Percentiles rank a stretch among this genome's conserved stretches.
Evolutionary conservation across 2,888 invertebrate genomes (phyloP).

Genomic region (Palloptera scutellata): DNA sequence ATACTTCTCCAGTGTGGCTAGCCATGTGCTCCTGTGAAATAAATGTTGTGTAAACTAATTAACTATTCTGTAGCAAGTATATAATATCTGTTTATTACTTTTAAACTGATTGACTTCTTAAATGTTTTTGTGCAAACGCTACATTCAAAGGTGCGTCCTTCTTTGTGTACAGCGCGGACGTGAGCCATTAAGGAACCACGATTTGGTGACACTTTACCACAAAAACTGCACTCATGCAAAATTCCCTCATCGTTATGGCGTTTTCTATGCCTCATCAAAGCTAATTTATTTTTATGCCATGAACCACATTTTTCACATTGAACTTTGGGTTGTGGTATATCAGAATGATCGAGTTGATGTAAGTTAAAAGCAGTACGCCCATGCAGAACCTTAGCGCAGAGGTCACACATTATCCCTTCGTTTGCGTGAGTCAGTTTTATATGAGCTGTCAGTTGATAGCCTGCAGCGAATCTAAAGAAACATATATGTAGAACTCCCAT

Average conservation of each 20-base stretch:
- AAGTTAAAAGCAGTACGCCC: conserved; percentile 55
- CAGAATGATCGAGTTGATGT: conserved; percentile 57
- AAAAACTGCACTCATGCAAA: conserved; percentile 55
- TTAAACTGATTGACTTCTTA: conserved; percentile 58
- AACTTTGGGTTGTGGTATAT: conserved; percentile 49
- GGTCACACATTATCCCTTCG: conserved; percentile 59
- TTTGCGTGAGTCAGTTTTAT: conserved; percentile 53
- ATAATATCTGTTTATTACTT: conserved; percentile 41
- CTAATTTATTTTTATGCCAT: conserved; percentile 45
- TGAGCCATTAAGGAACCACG: conserved; percentile 60
- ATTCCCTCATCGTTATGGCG: conserved; percentile 54
- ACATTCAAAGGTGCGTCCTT: conserved; percentile 56
- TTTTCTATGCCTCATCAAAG: conserved; percentile 58
- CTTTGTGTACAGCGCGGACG: conserved; percentile 58
- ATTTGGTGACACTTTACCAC: conserved; percentile 60
- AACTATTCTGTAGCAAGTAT: neutral
- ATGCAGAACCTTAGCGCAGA: conserved; percentile 58
- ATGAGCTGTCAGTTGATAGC: conserved; percentile 53
- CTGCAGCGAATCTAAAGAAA: conserved; percentile 47
- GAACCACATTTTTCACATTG: conserved; percentile 57
- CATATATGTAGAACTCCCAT: neutral
- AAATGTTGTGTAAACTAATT: neutral
- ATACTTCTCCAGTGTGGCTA: conserved; percentile 59
- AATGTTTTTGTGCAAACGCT: conserved; percentile 61
- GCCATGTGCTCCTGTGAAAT: conserved; percentile 58